Evolutionary conservation across 2,113 vertebrate species (phyloP).

Genomic region (Brachyhypopomus occidentalis): DNA sequence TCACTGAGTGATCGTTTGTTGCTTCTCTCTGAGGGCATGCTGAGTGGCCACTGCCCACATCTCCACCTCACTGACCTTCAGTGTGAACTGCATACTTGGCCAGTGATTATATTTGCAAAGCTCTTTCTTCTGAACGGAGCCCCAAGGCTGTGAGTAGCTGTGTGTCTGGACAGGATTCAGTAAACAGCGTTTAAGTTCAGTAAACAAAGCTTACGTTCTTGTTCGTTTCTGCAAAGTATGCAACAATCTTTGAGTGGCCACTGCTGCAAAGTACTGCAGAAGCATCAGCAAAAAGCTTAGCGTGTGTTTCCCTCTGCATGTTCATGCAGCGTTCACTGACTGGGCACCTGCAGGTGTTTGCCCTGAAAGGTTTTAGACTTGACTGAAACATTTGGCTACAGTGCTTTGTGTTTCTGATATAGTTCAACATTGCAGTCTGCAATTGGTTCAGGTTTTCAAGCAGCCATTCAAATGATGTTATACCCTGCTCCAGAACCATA

Average conservation of each 20-base stretch:
- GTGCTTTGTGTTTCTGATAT: neutral
- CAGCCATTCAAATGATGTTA: neutral
- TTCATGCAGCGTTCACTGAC: neutral
- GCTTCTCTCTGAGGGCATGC: neutral
- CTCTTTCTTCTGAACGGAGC: neutral
- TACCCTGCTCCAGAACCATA: neutral
- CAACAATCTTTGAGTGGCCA: too few species aligned
- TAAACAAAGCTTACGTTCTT: too few species aligned
- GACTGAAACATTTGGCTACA: neutral
- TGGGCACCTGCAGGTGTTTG: neutral
- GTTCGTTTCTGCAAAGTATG: too few species aligned
- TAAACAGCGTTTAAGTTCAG: neutral
- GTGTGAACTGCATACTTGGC: too few species aligned
- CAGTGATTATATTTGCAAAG: neutral
- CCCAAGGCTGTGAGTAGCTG: constrained; percentile 7
- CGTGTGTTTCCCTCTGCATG: too few species aligned
- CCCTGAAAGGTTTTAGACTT: neutral
- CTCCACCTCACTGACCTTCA: too few species aligned
- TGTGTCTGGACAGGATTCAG: too few species aligned
- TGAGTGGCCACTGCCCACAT: too few species aligned
- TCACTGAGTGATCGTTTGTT: too few species aligned
- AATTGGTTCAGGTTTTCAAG: neutral
- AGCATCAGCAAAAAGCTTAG: too few species aligned
- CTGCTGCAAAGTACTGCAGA: too few species aligned
- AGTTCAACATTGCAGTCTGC: neutral